Percentiles rank a stretch among this genome's conserved stretches.
Conservation (phyloP, 1,140 invertebrate species). For the Drosophila arawakana region DNA sequence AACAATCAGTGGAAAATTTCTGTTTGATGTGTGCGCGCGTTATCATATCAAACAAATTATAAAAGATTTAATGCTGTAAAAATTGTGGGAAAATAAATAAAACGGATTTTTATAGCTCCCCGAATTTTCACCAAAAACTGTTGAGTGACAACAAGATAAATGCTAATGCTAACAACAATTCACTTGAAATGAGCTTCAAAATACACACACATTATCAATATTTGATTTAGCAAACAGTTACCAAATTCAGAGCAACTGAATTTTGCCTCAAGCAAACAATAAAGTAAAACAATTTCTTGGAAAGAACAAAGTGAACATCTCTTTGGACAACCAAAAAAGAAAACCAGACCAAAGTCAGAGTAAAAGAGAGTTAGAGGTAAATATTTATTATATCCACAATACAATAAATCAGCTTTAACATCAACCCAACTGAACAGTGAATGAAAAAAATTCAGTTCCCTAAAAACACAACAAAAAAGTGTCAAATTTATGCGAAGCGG, state of each 20-base stretch:
- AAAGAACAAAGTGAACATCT: background rate
- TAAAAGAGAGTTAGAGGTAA: conserved; percentile 50
- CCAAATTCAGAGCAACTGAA: background rate
- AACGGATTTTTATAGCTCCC: background rate
- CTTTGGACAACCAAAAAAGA: conserved; percentile 4
- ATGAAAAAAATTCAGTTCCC: conserved; percentile 49
- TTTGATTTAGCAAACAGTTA: conserved; percentile 11
- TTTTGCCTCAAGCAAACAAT: background rate
- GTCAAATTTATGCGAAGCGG: conserved; percentile 74
- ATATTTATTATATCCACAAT: conserved; percentile 57
- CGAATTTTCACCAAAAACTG: background rate
- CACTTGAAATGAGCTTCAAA: conserved; percentile 20
- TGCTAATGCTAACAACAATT: conserved; percentile 6
- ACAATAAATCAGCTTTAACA: conserved; percentile 59
- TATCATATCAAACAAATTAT: conserved; percentile 21
- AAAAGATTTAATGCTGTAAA: conserved; percentile 10
- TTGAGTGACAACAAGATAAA: conserved; percentile 21
- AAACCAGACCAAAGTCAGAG: background rate
- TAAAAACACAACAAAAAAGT: conserved; percentile 49
- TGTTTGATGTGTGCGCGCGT: conserved; percentile 14
- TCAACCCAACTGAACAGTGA: conserved; percentile 45
- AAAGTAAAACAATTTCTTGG: conserved; percentile 6
- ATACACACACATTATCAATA: conserved; percentile 3
- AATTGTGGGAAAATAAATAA: conserved; percentile 12
- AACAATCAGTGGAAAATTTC: conserved; percentile 9